Percentiles rank a stretch among this genome's conserved stretches.
Evolutionary conservation across 2,797 vertebrate genomes (phyloP).

Genomic region (Aselliscus stoliczkanus): DNA sequence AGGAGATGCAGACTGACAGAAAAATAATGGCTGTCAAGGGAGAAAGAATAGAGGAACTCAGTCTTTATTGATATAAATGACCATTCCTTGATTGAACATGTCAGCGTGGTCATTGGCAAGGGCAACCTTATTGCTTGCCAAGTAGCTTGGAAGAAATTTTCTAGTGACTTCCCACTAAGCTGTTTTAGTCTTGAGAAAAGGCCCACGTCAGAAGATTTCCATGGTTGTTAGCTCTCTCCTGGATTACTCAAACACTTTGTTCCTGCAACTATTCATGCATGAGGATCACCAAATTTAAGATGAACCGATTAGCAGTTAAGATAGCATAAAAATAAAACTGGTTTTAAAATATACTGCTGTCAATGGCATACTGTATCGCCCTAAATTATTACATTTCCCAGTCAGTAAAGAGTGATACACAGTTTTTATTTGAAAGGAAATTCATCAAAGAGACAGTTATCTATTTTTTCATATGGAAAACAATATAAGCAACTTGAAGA

Average conservation of each 20-base stretch:
- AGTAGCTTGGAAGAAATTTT: slow-evolving; percentile 3
- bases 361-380: background rate
- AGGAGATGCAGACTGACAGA: slow-evolving; percentile 18
- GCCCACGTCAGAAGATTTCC: background rate
- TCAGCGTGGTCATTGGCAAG: slow-evolving; percentile 26
- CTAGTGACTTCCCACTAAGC: slow-evolving; percentile 40
- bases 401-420: background rate
- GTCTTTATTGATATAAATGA: slow-evolving; percentile 41
- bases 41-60: slow-evolving; percentile 32
- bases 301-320: background rate
- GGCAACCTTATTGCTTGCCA: background rate
- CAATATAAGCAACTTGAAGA: slow-evolving; percentile 32
- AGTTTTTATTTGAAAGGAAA: slow-evolving; percentile 50
- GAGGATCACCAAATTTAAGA: background rate
- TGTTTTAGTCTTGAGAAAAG: background rate
- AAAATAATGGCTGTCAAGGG: slow-evolving; percentile 14
- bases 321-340: background rate
- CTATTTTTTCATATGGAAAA: slow-evolving; percentile 25
- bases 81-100: slow-evolving; percentile 32
- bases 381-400: slow-evolving; percentile 35
- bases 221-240: background rate
- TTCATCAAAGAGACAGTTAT: background rate
- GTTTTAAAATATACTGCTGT: slow-evolving; percentile 3
- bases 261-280: background rate
- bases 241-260: background rate